A percentile compares a stretch with the other conserved stretches of the same genome.
Evolutionary conservation across 2,113 vertebrate species (phyloP).

Genomic region (Phoenicopterus ruber): DNA sequence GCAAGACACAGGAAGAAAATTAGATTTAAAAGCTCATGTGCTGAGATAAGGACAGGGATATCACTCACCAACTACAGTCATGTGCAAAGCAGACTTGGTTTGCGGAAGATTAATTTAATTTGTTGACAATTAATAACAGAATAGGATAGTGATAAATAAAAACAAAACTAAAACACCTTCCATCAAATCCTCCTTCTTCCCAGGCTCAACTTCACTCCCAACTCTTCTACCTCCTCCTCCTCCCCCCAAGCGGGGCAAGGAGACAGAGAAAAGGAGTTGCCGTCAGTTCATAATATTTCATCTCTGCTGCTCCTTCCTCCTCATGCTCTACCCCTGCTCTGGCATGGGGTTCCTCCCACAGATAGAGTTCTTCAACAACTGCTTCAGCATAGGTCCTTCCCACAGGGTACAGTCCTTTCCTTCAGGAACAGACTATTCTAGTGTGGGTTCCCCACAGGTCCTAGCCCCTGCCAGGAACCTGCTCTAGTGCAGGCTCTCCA

Average conservation of each 20-base stretch:
- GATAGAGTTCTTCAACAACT: not conserved
- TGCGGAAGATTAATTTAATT: not conserved
- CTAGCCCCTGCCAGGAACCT: not conserved
- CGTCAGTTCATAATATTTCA: not conserved
- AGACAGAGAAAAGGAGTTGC: not conserved
- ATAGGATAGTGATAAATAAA: not conserved
- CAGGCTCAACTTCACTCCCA: not conserved
- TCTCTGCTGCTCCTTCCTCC: not conserved
- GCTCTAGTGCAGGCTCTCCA: not conserved
- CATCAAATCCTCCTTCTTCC: not conserved
- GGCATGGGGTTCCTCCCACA: not conserved
- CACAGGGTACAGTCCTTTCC: not conserved
- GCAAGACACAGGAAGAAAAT: not conserved
- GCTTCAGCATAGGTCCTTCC: not conserved
- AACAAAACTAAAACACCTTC: not conserved
- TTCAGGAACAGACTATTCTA: not conserved
- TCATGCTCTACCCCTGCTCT: not conserved
- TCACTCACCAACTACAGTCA: not conserved
- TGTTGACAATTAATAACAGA: not conserved
- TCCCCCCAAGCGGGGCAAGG: rapidly evolving
- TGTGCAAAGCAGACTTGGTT: not conserved
- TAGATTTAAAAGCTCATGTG: not conserved
- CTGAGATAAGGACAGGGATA: not conserved
- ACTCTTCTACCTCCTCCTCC: not conserved
- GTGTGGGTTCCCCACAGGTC: too few relatives aligned